These are phyloP conservation scores for Tribolium madens DNA, from an alignment of 1,140 invertebrate genomes.

Conservation along the genomic window DNA sequence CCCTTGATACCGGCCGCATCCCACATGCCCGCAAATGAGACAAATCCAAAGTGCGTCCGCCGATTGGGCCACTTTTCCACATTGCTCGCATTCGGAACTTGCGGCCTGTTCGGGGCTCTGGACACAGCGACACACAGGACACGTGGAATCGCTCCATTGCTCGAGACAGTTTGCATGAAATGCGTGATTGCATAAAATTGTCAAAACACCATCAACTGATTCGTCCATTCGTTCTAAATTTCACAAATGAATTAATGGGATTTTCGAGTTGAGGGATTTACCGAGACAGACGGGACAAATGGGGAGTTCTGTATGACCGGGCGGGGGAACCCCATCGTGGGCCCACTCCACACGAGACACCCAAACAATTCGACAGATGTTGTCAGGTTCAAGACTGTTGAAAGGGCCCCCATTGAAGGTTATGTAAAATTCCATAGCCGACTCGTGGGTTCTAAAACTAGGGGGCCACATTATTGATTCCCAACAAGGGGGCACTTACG, in stretches of 20 bases:
- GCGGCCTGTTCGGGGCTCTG: constrained; percentile 88
- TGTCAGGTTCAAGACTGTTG: constrained; percentile 92
- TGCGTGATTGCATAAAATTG: constrained; percentile 98
- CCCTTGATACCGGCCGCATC: constrained; percentile 79
- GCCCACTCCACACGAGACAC: constrained; percentile 92
- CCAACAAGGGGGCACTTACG: constrained; percentile 68
- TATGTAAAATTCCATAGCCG: constrained; percentile 92
- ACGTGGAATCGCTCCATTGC: constrained; percentile 96
- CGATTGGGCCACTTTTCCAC: constrained; percentile 61
- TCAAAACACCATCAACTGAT: constrained; percentile 96
- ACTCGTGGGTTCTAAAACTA: constrained; percentile 75
- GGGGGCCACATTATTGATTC: constrained; percentile 41
- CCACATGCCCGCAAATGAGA: constrained; percentile 97
- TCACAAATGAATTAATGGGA: neutral
- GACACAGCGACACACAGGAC: constrained; percentile 79
- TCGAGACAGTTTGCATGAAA: constrained; percentile 96
- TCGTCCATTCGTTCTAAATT: constrained; percentile 97
- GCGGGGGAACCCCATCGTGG: constrained; percentile 74
- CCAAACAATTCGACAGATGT: constrained; percentile 93
- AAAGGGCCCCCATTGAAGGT: constrained; percentile 93
- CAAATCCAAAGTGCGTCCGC: constrained; percentile 97
- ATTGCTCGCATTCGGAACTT: constrained; percentile 63
- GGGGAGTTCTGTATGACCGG: constrained; percentile 94
- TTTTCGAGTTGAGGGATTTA: constrained; percentile 51
- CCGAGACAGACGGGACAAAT: constrained; percentile 93